Evolutionary conservation across 2,113 vertebrate genomes (phyloP).

Genomic region (Macrotus californicus): DNA sequence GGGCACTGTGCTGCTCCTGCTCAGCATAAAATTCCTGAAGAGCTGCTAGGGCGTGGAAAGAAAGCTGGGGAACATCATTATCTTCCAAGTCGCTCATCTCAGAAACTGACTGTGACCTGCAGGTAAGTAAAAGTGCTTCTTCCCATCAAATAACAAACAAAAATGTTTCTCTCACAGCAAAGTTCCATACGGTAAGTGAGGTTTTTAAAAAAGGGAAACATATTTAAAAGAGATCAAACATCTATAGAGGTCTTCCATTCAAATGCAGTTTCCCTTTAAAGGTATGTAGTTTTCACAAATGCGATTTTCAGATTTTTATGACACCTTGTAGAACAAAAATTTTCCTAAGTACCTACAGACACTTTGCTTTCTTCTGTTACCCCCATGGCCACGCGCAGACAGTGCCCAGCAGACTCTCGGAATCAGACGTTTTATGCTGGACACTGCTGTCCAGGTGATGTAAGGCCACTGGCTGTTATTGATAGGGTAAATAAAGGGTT

Average conservation of each 20-base stretch:
- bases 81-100: slow-evolving; percentile 86
- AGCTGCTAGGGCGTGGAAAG: slow-evolving; percentile 86
- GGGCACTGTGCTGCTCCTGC: slow-evolving; percentile 64
- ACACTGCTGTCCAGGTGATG: not conserved
- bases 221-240: not conserved
- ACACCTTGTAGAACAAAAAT: not conserved
- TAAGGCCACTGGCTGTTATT: not conserved
- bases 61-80: slow-evolving; percentile 86
- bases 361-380: not conserved
- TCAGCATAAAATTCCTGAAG: slow-evolving; percentile 93
- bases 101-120: not conserved
- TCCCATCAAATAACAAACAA: not conserved
- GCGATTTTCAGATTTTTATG: not conserved
- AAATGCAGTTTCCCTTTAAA: not conserved
- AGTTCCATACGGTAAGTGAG: not conserved
- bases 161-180: not conserved
- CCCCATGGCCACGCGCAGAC: not conserved
- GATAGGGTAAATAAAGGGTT: not conserved
- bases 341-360: not conserved
- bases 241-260: not conserved
- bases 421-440: not conserved
- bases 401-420: not conserved
- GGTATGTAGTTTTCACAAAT: not conserved
- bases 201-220: not conserved
- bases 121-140: not conserved